Conservation (phyloP, 2,797 vertebrate genomes). For the Argentina silus region DNA sequence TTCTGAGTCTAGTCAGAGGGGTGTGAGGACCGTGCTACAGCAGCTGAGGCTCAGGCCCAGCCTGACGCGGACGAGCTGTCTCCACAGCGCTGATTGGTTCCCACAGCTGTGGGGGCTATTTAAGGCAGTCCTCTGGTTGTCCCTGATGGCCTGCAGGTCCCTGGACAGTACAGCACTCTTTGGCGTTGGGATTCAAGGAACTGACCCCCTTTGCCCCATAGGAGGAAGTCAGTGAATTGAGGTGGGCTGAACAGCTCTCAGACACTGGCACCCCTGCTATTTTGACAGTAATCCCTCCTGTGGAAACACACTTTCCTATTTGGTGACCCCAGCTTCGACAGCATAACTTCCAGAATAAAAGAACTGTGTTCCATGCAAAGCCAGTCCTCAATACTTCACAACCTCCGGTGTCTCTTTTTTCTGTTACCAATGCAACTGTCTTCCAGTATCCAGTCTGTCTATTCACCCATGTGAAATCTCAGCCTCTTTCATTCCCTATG, state of each 20-base stretch:
- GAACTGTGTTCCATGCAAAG: not conserved
- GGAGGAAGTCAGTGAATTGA: not conserved
- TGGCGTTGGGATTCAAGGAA: constrained; percentile 35
- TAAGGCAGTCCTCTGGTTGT: constrained; percentile 71
- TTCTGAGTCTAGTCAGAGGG: constrained; percentile 41
- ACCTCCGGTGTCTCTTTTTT: not conserved
- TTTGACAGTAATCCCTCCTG: not conserved
- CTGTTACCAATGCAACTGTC: not conserved
- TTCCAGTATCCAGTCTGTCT: not conserved
- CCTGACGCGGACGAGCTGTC: constrained; percentile 72
- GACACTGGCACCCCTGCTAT: not conserved
- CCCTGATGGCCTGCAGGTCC: constrained; percentile 44
- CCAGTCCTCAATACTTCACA: not conserved
- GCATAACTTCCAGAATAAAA: not conserved
- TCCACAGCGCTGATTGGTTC: constrained; percentile 65
- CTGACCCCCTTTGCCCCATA: not conserved
- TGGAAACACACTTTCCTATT: not conserved
- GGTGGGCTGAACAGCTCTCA: not conserved
- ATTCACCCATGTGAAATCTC: not conserved
- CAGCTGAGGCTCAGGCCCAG: constrained; percentile 57
- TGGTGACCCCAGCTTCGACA: not conserved
- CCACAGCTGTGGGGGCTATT: constrained; percentile 81
- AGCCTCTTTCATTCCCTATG: not conserved
- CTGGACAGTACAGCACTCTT: constrained; percentile 36
- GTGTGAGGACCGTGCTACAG: constrained; percentile 40